Percentiles rank a stretch among this genome's conserved stretches.
These are phyloP conservation scores for Seriola dumerili DNA, from an alignment of 2,113 vertebrate genomes.

Conservation along the genomic window DNA sequence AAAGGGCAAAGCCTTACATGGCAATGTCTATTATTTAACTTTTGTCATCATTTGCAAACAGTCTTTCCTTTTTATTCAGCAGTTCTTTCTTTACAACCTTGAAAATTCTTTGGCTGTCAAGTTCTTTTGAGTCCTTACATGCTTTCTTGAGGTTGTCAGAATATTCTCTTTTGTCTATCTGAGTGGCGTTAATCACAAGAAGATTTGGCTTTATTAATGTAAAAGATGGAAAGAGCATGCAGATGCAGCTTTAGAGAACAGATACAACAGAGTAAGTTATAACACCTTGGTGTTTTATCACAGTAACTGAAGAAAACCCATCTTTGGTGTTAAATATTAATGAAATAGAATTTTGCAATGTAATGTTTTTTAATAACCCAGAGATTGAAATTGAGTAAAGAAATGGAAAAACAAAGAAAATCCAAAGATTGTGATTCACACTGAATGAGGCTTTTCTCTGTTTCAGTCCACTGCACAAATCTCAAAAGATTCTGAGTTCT, in stretches of 20 bases:
- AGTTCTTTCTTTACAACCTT: conserved; percentile 10
- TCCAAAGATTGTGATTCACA: neutral
- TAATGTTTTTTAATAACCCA: conserved; percentile 4
- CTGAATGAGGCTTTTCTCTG: neutral
- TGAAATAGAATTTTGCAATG: neutral
- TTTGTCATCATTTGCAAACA: conserved; percentile 22
- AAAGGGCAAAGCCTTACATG: conserved; percentile 8
- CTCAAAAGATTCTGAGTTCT: conserved; percentile 11
- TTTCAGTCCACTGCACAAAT: conserved; percentile 13
- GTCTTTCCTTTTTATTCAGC: neutral
- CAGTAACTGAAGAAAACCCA: neutral
- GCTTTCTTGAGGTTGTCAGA: conserved; percentile 4
- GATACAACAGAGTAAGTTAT: neutral
- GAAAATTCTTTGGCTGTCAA: neutral
- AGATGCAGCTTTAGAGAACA: neutral
- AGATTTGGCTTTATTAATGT: conserved; percentile 16
- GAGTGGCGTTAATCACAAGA: neutral
- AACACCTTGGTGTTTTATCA: neutral
- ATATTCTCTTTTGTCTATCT: neutral
- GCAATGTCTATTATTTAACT: conserved; percentile 24
- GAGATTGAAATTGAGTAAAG: neutral
- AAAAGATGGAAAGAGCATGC: conserved; percentile 1
- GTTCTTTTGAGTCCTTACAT: neutral
- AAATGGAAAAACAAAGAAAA: conserved; percentile 9
- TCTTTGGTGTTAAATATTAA: neutral